Evolutionary conservation across 1,140 invertebrate genomes (phyloP), one percentile per base, ranked within the genome.

Genomic region (Parasteatoda tepidariorum): DNA sequence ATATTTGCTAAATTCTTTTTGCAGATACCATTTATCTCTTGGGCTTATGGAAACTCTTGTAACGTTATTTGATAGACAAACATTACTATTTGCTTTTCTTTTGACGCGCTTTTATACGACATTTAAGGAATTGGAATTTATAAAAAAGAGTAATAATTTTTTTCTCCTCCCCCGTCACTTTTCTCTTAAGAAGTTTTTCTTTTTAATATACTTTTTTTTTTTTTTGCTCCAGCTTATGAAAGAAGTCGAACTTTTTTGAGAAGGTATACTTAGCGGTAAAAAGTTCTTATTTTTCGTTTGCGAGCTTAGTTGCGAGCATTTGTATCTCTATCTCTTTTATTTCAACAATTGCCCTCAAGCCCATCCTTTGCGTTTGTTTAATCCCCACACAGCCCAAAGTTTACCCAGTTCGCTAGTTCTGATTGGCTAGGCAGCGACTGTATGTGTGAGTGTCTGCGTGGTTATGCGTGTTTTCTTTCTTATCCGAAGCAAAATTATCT

Each of bases 1-100:
- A 38, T 82, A 82, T 82, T 82, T 82, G 78, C 34, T 55, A 82
- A 82, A 82, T 82, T 82, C 78, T 82, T 82, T 82, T 71, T 82
- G 31, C 66, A 75, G 78, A 70, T 71, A 68, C 78, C n/a, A 55
- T 71, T 82, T 82, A 82, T 82, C 78, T 82, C 78, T 13, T 24
- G 61, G 28, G 66, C 67, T 82, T 82, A 71, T 82, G 66, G 76
- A 28, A 82, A 82, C 31, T 28, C 26, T 79, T 33, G 62, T 55
- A 54, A 79, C 30, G 64, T 48, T 68, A 82, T 82, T 82, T 67
- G 78, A 33, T 82, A 82, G 78, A 82, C 78, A 82, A 82, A 82
- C 78, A 82, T 66, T 62, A 70, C 78, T 82, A 82, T 82, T 82
- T 82, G 57, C 78, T 82, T 82, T 82, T 82, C 66, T 82, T 82